Conservation (phyloP, 2,797 vertebrate species). For the Rhodeus uyekii region DNA sequence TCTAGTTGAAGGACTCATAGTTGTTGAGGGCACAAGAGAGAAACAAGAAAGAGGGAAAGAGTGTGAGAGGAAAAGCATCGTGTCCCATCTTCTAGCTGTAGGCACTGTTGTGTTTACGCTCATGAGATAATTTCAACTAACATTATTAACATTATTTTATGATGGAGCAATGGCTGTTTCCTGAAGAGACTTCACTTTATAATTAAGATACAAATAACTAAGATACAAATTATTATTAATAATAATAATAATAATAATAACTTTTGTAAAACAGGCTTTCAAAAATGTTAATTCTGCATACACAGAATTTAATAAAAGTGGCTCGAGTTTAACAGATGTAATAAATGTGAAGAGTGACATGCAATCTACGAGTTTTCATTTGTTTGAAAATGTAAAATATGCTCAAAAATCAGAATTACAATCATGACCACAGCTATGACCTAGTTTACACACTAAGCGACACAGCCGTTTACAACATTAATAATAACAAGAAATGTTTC, state of each 20-base stretch:
- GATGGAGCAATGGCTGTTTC: not conserved
- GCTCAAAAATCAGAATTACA: no score
- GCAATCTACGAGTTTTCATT: no score
- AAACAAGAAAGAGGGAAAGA: conserved; percentile 55
- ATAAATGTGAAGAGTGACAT: no score
- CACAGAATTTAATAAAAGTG: no score
- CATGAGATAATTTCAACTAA: not conserved
- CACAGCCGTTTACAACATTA: no score
- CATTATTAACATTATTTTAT: not conserved
- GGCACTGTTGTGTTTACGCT: not conserved
- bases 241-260: no score
- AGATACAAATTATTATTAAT: not conserved
- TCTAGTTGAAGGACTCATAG: conserved; percentile 76
- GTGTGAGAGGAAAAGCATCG: conserved; percentile 57
- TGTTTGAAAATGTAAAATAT: no score
- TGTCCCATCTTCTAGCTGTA: conserved; percentile 56
- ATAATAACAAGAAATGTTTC: not conserved
- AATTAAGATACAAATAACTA: not conserved
- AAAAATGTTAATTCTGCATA: no score
- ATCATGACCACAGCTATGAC: no score
- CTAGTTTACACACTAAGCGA: no score
- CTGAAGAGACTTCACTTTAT: not conserved
- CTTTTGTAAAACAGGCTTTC: no score
- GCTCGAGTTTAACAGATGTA: no score
- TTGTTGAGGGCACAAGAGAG: conserved; percentile 72